phyloP scores from a whole-genome alignment of 2,797 vertebrate genomes.

The Euthynnus affinis region DNA sequence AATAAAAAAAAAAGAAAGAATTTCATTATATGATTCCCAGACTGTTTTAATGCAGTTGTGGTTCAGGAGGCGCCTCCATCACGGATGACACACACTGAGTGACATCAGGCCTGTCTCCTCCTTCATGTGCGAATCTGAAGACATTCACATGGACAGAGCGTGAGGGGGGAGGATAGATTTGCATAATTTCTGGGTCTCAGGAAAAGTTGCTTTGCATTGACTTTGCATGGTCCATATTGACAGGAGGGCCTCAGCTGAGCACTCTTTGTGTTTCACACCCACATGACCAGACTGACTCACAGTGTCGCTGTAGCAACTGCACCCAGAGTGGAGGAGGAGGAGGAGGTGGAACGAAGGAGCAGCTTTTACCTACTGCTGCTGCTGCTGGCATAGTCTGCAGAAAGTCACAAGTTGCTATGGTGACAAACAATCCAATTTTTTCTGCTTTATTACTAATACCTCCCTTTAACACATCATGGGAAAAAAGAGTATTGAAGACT shows the following conservation, averaged over 20 bases:
- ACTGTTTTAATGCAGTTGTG: conserved; percentile 40
- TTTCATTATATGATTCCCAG: conserved; percentile 16
- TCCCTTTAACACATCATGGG: neutral
- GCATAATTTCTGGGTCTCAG: neutral
- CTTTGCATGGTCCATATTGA: neutral
- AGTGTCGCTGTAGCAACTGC: conserved; percentile 51
- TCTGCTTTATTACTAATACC: conserved; percentile 5
- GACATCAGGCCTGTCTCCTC: conserved; percentile 19
- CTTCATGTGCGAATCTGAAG: neutral
- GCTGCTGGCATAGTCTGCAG: conserved; percentile 23
- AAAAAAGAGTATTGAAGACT: neutral
- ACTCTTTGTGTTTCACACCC: conserved; percentile 13
- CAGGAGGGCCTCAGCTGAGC: neutral
- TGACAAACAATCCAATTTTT: conserved; percentile 9
- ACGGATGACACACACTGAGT: conserved; percentile 11
- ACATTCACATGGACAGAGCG: neutral
- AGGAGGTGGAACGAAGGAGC: neutral
- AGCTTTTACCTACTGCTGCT: conserved; percentile 21
- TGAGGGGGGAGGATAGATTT: neutral
- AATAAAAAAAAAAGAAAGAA: conserved; percentile 18
- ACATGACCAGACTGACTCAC: conserved; percentile 46
- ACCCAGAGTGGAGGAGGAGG: neutral
- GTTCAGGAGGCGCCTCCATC: conserved; percentile 35
- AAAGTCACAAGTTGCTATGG: conserved; percentile 28
- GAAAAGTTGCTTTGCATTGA: neutral